Evolutionary conservation across 2,888 invertebrate species (phyloP).

Genomic region (Tromatobia lineatoria): DNA sequence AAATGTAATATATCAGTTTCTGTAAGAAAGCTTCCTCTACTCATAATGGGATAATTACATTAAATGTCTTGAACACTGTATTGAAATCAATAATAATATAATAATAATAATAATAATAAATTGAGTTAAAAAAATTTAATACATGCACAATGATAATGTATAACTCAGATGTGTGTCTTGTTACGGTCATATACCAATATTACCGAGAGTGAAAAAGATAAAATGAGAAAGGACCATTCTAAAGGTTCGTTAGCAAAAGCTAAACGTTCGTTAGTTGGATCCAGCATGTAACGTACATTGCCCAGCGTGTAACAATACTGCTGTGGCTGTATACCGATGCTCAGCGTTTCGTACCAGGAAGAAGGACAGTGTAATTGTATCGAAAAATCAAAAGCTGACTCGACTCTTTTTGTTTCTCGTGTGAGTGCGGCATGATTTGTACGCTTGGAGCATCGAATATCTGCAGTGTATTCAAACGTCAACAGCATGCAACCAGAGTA

Average conservation of each 20-base stretch:
- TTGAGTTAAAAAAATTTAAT: no score
- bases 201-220: background rate
- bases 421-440: conserved; percentile 42
- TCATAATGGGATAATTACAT: no score
- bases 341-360: conserved; percentile 8
- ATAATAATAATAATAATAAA: no score
- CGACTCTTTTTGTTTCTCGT: conserved; percentile 18
- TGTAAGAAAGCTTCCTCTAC: no score
- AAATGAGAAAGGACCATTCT: conserved; percentile 15
- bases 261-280: conserved; percentile 60
- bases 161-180: background rate
- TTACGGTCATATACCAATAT: background rate
- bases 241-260: conserved; percentile 28
- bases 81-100: no score
- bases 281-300: conserved; percentile 46
- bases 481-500: background rate
- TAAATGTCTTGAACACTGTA: no score
- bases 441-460: conserved; percentile 3
- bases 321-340: conserved; percentile 47
- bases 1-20: no score
- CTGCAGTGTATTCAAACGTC: conserved; percentile 1
- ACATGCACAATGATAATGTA: no score
- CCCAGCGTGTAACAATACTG: conserved; percentile 29
- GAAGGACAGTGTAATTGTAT: conserved; percentile 52
- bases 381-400: conserved; percentile 57